Evolutionary conservation across 2,888 invertebrate genomes (phyloP).

Genomic region (Leptura quadrifasciata): DNA sequence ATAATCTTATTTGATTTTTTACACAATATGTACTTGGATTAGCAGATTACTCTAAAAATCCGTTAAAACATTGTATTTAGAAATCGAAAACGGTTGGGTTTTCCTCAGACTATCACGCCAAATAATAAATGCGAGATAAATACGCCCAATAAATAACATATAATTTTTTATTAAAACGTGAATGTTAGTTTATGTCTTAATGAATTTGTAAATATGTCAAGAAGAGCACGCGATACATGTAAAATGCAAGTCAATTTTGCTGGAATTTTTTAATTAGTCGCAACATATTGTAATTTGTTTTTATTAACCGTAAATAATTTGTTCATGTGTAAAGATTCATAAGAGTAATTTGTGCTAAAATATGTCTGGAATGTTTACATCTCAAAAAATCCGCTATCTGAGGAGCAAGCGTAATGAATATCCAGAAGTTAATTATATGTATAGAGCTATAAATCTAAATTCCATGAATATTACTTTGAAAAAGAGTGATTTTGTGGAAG

Average conservation of each 20-base stretch:
- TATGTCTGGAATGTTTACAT: too few species aligned
- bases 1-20: neutral
- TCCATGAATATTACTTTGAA: too few species aligned
- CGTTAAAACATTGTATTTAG: neutral
- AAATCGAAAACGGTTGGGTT: neutral
- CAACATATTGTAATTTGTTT: neutral
- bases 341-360: neutral
- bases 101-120: neutral
- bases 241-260: neutral
- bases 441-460: too few species aligned
- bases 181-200: neutral
- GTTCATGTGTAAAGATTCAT: neutral
- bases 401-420: too few species aligned
- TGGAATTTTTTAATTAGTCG: neutral
- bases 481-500: too few species aligned
- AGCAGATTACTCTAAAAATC: neutral
- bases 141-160: neutral
- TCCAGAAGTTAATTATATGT: too few species aligned
- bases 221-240: neutral
- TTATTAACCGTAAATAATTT: neutral
- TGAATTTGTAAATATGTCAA: neutral
- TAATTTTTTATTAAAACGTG: neutral
- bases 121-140: neutral
- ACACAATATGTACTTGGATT: neutral
- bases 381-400: too few species aligned